Conservation (phyloP, 2,888 invertebrate genomes). For the Mimachlamys varia region DNA sequence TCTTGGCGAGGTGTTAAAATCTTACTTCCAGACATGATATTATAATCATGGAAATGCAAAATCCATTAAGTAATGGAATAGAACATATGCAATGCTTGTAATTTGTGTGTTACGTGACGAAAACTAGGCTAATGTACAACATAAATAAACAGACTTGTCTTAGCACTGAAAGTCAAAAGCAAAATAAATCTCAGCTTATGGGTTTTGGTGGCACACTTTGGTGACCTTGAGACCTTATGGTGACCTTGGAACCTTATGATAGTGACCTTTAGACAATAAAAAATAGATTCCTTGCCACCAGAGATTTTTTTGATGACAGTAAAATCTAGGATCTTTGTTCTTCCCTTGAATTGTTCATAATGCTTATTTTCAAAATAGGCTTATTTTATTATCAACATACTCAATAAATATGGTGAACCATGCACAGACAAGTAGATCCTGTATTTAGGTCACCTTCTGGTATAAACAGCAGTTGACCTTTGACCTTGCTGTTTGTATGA, state of each 20-base stretch:
- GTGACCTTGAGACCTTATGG: background rate
- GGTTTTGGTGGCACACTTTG: background rate
- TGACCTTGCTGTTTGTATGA: too few relatives aligned
- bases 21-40: background rate
- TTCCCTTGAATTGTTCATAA: too few relatives aligned
- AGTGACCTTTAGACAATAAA: background rate
- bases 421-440: too few relatives aligned
- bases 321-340: too few relatives aligned
- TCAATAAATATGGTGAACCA: too few relatives aligned
- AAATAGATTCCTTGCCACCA: too few relatives aligned
- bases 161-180: background rate
- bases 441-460: too few relatives aligned
- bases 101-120: background rate
- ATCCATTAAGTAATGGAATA: background rate
- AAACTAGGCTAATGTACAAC: background rate
- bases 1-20: slow-evolving; percentile 15
- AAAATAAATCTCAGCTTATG: background rate
- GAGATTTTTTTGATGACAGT: too few relatives aligned
- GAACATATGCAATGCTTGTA: background rate
- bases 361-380: too few relatives aligned
- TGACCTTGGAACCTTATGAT: background rate
- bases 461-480: too few relatives aligned
- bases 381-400: too few relatives aligned
- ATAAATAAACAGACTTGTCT: background rate
- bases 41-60: background rate